Percentiles rank a stretch among this genome's conserved stretches.
Evolutionary conservation across 2,113 vertebrate species (phyloP).

Genomic region (Lathamus discolor): DNA sequence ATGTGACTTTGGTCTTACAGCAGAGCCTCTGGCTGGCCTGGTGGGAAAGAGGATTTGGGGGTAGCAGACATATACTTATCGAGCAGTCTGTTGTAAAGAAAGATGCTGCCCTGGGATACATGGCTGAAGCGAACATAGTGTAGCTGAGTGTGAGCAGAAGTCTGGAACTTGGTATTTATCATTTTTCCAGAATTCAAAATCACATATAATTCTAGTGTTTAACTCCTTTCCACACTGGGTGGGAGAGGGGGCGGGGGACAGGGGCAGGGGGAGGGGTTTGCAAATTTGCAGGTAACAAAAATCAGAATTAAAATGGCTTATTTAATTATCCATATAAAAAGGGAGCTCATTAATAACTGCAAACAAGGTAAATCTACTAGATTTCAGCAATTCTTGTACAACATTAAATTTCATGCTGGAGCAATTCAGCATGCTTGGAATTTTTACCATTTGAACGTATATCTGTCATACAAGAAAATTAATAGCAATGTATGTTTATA

Average conservation of each 20-base stretch:
- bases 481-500: not conserved
- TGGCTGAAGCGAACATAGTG: accelerated
- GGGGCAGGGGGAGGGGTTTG: not conserved
- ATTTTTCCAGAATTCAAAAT: not conserved
- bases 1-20: not conserved
- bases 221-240: not conserved
- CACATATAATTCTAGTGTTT: not conserved
- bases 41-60: not conserved
- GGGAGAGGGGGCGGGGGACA: too few relatives aligned
- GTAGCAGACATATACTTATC: not conserved
- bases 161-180: not conserved
- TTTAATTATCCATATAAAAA: not conserved
- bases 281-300: not conserved
- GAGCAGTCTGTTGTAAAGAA: not conserved
- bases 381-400: not conserved
- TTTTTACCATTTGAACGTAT: not conserved
- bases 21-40: not conserved
- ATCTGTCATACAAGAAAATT: not conserved
- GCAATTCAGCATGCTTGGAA: not conserved
- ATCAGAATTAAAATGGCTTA: not conserved
- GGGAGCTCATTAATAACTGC: accelerated
- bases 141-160: not conserved
- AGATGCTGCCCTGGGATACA: not conserved
- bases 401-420: not conserved
- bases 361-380: not conserved